Conservation (phyloP, 2,797 vertebrate species). For the Diceros bicornis region DNA sequence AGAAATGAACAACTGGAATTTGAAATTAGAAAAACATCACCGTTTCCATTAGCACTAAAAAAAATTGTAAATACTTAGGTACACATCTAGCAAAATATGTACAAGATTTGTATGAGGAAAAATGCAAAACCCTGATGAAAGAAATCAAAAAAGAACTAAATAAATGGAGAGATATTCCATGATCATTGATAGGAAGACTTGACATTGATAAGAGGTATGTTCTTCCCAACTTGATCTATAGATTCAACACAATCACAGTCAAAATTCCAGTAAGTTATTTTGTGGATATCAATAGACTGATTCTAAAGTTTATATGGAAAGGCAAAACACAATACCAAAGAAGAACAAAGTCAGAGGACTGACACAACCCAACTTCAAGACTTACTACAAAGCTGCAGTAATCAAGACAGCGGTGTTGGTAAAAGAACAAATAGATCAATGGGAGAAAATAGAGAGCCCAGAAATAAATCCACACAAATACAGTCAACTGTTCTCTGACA, state of each 20-base stretch:
- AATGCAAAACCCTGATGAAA: neutral
- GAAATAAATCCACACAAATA: neutral
- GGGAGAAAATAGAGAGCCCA: neutral
- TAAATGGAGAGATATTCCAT: neutral
- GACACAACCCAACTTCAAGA: neutral
- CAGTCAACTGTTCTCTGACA: neutral
- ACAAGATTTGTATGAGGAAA: neutral
- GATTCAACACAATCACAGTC: neutral
- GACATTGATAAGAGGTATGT: neutral
- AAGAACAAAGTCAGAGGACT: neutral
- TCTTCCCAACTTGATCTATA: neutral
- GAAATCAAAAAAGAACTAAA: neutral
- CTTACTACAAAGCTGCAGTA: neutral
- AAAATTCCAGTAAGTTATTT: constrained; percentile 23
- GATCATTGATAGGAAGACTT: neutral
- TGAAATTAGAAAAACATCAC: neutral
- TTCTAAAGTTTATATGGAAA: neutral
- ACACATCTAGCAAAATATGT: neutral
- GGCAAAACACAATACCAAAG: neutral
- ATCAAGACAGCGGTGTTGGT: neutral
- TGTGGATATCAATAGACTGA: neutral
- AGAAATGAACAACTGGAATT: constrained; percentile 4
- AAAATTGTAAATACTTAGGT: neutral
- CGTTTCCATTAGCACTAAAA: neutral
- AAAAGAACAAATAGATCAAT: neutral